These are phyloP conservation scores for Silvanus unidentatus DNA, from an alignment of 2,888 invertebrate species.

Conservation along the genomic window DNA sequence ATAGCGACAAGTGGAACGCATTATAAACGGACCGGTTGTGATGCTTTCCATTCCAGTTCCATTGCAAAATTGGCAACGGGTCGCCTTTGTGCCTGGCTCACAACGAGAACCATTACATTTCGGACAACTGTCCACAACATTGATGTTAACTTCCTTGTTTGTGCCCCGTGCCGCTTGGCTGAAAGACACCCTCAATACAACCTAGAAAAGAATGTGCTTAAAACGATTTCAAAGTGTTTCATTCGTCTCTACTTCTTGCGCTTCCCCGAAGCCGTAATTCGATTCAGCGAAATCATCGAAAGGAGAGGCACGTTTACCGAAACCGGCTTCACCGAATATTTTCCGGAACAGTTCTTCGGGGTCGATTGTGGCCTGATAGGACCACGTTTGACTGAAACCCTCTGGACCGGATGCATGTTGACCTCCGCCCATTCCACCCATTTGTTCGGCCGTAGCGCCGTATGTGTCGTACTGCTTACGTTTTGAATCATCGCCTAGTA, in stretches of 20 bases:
- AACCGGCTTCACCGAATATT: slow-evolving; percentile 86
- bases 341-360: slow-evolving; percentile 95
- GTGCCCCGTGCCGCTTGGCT: slow-evolving; percentile 92
- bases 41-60: slow-evolving; percentile 95
- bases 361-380: slow-evolving; percentile 83
- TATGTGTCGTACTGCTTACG: slow-evolving; percentile 90
- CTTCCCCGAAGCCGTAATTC: slow-evolving; percentile 82
- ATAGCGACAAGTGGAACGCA: slow-evolving; percentile 91
- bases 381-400: slow-evolving; percentile 67
- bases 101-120: slow-evolving; percentile 82
- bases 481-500: slow-evolving; percentile 84
- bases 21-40: slow-evolving; percentile 81
- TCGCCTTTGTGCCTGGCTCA: slow-evolving; percentile 87
- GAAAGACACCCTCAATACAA: slow-evolving; percentile 83
- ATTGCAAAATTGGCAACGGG: slow-evolving; percentile 86
- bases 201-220: slow-evolving; percentile 53
- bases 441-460: slow-evolving; percentile 82
- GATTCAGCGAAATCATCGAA: slow-evolving; percentile 86
- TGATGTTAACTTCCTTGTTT: slow-evolving; percentile 87
- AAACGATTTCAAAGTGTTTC: too few relatives aligned
- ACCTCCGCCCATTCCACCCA: slow-evolving; percentile 63
- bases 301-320: slow-evolving; percentile 51
- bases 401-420: slow-evolving; percentile 51
- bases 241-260: slow-evolving; percentile 70
- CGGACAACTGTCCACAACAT: slow-evolving; percentile 87